Base-by-base conservation (phyloP, 2,888 invertebrate genomes). In the Anthrax anthrax region DNA sequence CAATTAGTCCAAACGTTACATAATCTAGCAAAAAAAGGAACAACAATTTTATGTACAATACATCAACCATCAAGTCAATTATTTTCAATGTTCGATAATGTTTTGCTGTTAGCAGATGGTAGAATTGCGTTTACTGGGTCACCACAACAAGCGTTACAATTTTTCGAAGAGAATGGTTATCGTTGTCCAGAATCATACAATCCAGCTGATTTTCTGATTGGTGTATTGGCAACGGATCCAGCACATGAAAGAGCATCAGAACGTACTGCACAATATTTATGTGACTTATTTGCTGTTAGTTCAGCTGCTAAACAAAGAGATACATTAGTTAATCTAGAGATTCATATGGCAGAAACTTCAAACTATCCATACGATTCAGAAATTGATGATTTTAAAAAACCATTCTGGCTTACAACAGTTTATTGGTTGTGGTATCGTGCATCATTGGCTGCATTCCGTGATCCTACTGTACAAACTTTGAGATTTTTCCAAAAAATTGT, bases 1-100 rank as follows among this genome's bases (percentile, higher is more conserved):
- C 87, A 84, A 61, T 72, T 96, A 47, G 79, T 87, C 47, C 71
- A 74, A 8, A 74, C 84, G 43, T 74, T 88, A 57, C 76, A 79
- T 27, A 70, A 73, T 51, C 78, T 84, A 62, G 80, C 86, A 0
- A 73, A 74, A 3, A 77, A 78, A 53, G 88, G 89, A 17, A 85
- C 85, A 66, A 90, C 91, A 0, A 81, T 95, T 36, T 72, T 94
- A 46, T 90, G 90, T 62, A 94, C 94, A 18, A 94, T 95, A 55
- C 95, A 95, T 67, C 94, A 95, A 68, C 94, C 95, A 0, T 88
- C 88, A 4, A 87, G 88, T 0, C 86, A 89, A 57, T 70, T 88
- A 47, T 89, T 90, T 65, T 78, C 81, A 2, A 76, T 85, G 70
- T 94, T 94, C 60, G 82, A 89, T 58, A 76, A 78, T 50, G 69